Percentiles rank a stretch among this genome's conserved stretches.
Conservation (phyloP, 2,113 vertebrate species). For the Uropsilus gracilis region DNA sequence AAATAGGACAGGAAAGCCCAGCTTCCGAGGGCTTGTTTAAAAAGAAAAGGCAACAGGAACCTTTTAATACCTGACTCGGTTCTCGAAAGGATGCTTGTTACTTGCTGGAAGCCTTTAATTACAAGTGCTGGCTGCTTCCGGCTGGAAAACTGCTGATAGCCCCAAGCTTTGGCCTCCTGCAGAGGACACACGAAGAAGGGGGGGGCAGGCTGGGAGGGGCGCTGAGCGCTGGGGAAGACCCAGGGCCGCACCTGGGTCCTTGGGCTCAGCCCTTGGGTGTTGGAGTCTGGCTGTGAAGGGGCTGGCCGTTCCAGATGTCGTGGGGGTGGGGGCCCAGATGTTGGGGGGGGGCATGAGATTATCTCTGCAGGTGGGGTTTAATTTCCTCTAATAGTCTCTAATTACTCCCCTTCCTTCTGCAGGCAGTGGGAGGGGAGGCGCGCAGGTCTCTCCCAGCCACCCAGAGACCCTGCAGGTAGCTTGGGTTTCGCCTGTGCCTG, state of each 20-base stretch:
- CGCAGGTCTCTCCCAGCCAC: accelerated
- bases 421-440: slow-evolving; percentile 61
- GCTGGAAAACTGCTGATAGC: background rate
- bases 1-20: background rate
- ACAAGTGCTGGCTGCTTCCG: background rate
- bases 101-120: slow-evolving; percentile 68
- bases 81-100: slow-evolving; percentile 57
- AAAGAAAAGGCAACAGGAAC: slow-evolving; percentile 26
- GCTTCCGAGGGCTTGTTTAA: background rate
- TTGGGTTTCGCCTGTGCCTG: background rate
- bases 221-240: no score
- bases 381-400: slow-evolving; percentile 75
- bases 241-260: background rate
- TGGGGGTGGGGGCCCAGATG: background rate
- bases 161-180: background rate
- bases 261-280: no score
- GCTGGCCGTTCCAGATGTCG: background rate
- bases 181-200: background rate
- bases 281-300: background rate
- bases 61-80: slow-evolving; percentile 45
- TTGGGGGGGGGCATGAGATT: slow-evolving; percentile 40
- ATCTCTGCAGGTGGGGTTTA: slow-evolving; percentile 71
- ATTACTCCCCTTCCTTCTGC: slow-evolving; percentile 64
- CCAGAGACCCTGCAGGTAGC: accelerated
- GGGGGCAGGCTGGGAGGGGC: accelerated